phyloP scores from a whole-genome alignment of 2,113 vertebrate genomes.

The Xiphorhynchus elegans region DNA sequence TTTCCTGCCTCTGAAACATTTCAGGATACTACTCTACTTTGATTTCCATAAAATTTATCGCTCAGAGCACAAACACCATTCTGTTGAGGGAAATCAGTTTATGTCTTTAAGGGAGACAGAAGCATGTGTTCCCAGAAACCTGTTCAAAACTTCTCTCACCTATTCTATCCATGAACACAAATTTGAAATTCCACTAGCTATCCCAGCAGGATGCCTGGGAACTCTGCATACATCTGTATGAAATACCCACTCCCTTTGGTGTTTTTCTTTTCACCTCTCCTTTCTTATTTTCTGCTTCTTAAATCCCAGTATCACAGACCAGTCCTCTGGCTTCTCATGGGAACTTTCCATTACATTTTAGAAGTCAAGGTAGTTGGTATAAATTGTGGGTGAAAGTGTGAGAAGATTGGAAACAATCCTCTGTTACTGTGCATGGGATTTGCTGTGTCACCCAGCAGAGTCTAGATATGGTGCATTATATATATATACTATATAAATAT shows the following conservation, averaged over 20 bases:
- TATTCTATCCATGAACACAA: neutral
- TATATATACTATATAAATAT: neutral
- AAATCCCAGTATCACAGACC: neutral
- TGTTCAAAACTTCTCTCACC: neutral
- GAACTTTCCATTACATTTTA: neutral
- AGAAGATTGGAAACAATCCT: neutral
- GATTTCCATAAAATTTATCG: neutral
- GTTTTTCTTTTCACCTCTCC: neutral
- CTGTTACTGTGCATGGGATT: neutral
- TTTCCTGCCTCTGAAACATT: neutral
- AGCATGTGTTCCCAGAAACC: neutral
- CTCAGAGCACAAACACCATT: neutral
- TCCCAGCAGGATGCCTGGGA: neutral
- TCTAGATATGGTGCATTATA: neutral
- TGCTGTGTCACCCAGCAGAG: neutral
- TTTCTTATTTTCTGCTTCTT: neutral
- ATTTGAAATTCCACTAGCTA: neutral
- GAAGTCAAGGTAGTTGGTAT: neutral
- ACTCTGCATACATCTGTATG: neutral
- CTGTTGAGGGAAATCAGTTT: neutral
- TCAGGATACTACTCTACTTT: neutral
- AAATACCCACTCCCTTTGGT: rapidly evolving
- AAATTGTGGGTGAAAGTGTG: neutral
- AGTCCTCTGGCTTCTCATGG: neutral
- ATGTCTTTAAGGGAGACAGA: neutral